Base-by-base conservation (phyloP, 2,888 invertebrate species). In the Ganaspis brasiliensis region DNA sequence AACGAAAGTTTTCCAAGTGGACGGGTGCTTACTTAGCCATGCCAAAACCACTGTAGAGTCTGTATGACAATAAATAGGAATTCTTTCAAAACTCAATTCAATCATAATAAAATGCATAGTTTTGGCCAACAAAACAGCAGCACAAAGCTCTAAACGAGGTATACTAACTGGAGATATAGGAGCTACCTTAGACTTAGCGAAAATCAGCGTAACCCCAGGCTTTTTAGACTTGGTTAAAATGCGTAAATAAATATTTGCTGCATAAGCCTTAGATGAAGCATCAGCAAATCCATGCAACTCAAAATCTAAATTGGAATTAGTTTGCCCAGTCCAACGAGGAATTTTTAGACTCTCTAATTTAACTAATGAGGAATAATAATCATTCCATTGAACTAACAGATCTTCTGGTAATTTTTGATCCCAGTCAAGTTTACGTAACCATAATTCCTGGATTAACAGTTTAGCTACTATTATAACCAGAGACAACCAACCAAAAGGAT, bases 101-200 rank as follows among this genome's bases (percentile, higher is more conserved):
- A 24, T 24, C 1, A 10, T 26, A 0, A 72, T 10, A 9, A 19
- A n/a, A 12, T 12, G 21, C 14, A 37, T 0, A 9, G 56, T 14
- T 19, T 49, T 35, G 3, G 72, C 52, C 2, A 72, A 21, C 12
- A 59, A 8, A 2, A 67, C 24, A 8, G 73, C 67, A 6, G 49
- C 76, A 31, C 72, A 72, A 1, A 76, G 56, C n/a, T 76, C 76
- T 14, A 76, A 67, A 10, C 75, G 52, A n/a, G 75, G 75, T 9
- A 75, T 75, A 14, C 52, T 59, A 14, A 72, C 21, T 9, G 40
- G 56, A 49, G 63, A 73, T 9, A 76, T 35, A 21, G 72, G 72
- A 1, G 71, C 63, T 1, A 77, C 72, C 16, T 26, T 40, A 2
- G 49, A 61, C 57, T 75, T 70, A n/a, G 70, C 67, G 8, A 19